Evolutionary conservation across 2,888 invertebrate species (phyloP), one percentile per base, ranked within the genome.

Genomic region (Morinoia aosen): DNA sequence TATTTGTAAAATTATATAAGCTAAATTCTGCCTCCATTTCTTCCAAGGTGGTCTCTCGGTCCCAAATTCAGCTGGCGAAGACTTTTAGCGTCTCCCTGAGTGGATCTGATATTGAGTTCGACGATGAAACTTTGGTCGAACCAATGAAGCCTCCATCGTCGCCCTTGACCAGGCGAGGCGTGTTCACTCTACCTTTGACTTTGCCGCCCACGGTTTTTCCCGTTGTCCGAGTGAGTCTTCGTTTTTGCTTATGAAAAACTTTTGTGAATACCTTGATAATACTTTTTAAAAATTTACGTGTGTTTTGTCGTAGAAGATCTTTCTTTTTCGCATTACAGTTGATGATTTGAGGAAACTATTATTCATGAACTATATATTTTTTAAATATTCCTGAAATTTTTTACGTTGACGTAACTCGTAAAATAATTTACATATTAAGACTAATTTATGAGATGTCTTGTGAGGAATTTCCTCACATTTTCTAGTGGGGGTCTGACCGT

Each of bases 201-300:
- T 95, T 96, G 61, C 95, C 96, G 0, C 93, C 56, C 10, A 95
- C 95, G 3, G 95, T 95, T 0, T 95, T 95, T 39, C 96, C 96
- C 5, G 93, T 25, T 33, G 96, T 93, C 10, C 58, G 58, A 95
- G 96, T 96, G n/a, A 48, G 93, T 19, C 3, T 33, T 76, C 33
- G 76, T 25, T 76, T 76, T 33, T 25, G 25, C 76, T 76, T 0
- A 76, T 76, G 2, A 61, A 76, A 16, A 76, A 12, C 1, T 64
- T 25, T 64, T 64, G 64, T 19, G 12, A 5, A 5, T 64, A 64
- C 25, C 14, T 64, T 7, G 25, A 12, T 5, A 16, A 19, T 12
- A 19, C 25, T 25, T n/a, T 64, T 5, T 64, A 10, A 64, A 12
- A 64, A 19, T 64, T 25, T 19, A 64, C 64, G n/a, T n/a, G n/a